A percentile compares a stretch with the other conserved stretches of the same genome.
phyloP scores from a whole-genome alignment of 2,888 invertebrate genomes.

The Pristionchus japonicus region DNA sequence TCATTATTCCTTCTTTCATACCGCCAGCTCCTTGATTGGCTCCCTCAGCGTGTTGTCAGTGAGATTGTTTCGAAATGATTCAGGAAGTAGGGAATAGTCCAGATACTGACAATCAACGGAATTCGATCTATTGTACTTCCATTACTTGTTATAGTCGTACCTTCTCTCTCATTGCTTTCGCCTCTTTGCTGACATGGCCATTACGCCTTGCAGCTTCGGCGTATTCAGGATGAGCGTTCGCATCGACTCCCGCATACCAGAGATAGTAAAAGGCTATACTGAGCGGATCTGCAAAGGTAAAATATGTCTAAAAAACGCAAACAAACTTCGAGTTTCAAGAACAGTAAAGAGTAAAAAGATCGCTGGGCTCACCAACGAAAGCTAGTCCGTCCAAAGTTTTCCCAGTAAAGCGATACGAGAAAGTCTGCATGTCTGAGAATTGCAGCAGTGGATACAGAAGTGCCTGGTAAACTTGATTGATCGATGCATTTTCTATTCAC shows the following conservation, averaged over 20 bases:
- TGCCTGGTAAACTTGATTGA: slow-evolving; percentile 60
- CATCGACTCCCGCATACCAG: slow-evolving; percentile 65
- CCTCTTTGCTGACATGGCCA: slow-evolving; percentile 54
- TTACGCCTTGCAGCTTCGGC: slow-evolving; percentile 57
- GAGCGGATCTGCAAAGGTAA: slow-evolving; percentile 56
- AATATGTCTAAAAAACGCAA: not conserved
- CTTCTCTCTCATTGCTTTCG: slow-evolving; percentile 41
- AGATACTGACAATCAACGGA: not conserved
- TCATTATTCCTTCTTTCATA: not conserved
- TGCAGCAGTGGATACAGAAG: slow-evolving; percentile 76
- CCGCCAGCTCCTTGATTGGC: not conserved
- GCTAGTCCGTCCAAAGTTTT: slow-evolving; percentile 57
- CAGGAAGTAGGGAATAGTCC: slow-evolving; percentile 19
- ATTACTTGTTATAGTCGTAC: too few species aligned
- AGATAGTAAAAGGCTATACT: slow-evolving; percentile 63
- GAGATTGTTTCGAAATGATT: not conserved
- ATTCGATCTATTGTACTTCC: too few species aligned
- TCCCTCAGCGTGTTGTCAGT: not conserved
- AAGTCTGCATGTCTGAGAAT: slow-evolving; percentile 74
- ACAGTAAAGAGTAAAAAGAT: not conserved
- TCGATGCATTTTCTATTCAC: not conserved
- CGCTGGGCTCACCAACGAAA: slow-evolving; percentile 50
- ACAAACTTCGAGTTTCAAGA: not conserved
- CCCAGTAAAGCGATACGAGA: slow-evolving; percentile 66
- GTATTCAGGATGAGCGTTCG: slow-evolving; percentile 52